Evolutionary conservation across 2,113 vertebrate species (phyloP), one percentile per base, ranked within the genome.

Genomic region (Tachysurus fulvidraco): DNA sequence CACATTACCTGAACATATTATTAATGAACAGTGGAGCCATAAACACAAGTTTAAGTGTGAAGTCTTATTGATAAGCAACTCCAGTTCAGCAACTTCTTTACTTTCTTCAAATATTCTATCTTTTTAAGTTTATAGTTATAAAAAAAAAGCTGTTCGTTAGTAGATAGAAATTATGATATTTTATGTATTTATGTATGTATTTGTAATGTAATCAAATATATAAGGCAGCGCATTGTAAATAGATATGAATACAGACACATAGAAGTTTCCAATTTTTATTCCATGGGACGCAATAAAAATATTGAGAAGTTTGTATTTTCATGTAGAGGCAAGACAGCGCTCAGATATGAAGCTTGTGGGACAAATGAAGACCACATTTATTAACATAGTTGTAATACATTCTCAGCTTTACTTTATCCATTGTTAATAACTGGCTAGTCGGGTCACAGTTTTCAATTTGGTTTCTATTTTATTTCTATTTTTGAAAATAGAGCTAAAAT

Each of bases 21-120:
- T 28, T 65, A 54, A 16, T 14, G 41, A n/a, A 50, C 44, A 44
- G 1, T 2, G 30, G 13, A 81, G 36, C 12, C 60, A 55, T 50
- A 76, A 84, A 83, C 16, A 30, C 28, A 16, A 41, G 17, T 71
- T 21, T 25, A 36, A 41, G 28, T 5, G 19, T 77, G 13, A 52
- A 82, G 85, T 89, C 82, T 89, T 13, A 25, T 57, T 55, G 41
- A 0, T 77, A 52, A 90, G 85, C 89, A 88, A 89, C 30, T 10
- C 19, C 65, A 36, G 5, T 6, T 69, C 65, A 36, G 13, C 28
- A 30, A 0, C 60, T 64, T 64, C 2, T 65, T 28, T 69, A 4
- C 28, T 64, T 64, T 64, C 9, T 1, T 25, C 60, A n/a, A 64
- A 64, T 64, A 64, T 64, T 25, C n/a, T 36, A 36, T 1, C 36